These are phyloP conservation scores for Bruchidius siliquastri DNA, from an alignment of 2,888 invertebrate genomes.

Conservation along the genomic window DNA sequence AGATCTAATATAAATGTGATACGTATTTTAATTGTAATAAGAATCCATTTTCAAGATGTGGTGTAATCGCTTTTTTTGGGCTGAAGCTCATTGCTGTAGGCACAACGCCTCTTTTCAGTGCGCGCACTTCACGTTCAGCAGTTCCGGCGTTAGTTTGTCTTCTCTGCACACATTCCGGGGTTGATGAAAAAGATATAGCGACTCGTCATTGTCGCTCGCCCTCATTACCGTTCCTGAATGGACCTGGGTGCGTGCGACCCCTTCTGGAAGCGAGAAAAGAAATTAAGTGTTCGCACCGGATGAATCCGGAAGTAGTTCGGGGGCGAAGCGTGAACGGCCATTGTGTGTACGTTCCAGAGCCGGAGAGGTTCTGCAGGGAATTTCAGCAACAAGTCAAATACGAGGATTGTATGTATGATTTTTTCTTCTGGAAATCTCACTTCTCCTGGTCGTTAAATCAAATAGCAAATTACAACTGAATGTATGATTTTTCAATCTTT, in stretches of 20 bases:
- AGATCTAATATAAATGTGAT: too few relatives aligned
- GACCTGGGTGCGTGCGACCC: not conserved
- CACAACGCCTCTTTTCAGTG: not conserved
- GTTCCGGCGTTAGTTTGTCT: not conserved
- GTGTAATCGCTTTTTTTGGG: not conserved
- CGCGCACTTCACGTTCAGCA: not conserved
- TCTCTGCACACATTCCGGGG: not conserved
- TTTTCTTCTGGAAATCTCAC: too few relatives aligned
- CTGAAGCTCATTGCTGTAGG: not conserved
- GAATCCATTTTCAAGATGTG: too few relatives aligned
- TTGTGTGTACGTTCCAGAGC: not conserved
- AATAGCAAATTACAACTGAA: too few relatives aligned
- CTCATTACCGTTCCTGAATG: not conserved
- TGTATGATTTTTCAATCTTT: too few relatives aligned
- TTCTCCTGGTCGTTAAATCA: too few relatives aligned
- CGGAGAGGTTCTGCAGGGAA: too few relatives aligned
- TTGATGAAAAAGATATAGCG: not conserved
- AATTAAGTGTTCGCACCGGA: not conserved
- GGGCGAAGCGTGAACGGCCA: not conserved
- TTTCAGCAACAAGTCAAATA: too few relatives aligned
- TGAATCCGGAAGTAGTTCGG: not conserved
- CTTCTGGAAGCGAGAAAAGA: not conserved
- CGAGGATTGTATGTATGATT: too few relatives aligned
- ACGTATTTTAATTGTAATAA: too few relatives aligned
- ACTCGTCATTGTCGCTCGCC: not conserved